phyloP scores from a whole-genome alignment of 2,113 vertebrate genomes.

The Crotalus horridus region DNA sequence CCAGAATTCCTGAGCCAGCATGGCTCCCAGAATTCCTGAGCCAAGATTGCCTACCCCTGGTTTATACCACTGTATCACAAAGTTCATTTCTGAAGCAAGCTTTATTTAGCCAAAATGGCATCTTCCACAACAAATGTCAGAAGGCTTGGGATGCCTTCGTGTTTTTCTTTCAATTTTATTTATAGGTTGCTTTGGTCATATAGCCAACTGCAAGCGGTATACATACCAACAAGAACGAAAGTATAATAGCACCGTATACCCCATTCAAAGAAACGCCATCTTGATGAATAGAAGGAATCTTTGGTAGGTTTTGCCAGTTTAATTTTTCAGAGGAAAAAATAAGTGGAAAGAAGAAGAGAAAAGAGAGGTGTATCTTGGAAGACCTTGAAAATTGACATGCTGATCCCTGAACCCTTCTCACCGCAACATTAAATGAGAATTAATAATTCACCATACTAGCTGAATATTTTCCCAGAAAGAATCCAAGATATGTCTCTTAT shows the following conservation, averaged over 20 bases:
- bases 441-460: constrained; percentile 67
- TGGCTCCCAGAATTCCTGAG: too few relatives aligned
- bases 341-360: background rate
- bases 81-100: background rate
- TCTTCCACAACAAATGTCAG: background rate
- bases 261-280: background rate
- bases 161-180: background rate
- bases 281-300: background rate
- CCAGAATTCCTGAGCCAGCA: too few relatives aligned
- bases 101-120: background rate
- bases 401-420: background rate
- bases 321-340: background rate
- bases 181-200: background rate
- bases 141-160: background rate
- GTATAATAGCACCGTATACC: background rate
- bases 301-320: background rate
- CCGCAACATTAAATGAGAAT: constrained; percentile 56
- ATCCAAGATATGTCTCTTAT: background rate
- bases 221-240: background rate
- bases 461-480: constrained; percentile 50
- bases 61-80: background rate
- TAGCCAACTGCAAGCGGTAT: background rate
- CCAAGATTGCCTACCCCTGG: too few relatives aligned
- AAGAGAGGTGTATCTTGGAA: background rate
- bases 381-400: background rate